These are phyloP conservation scores for Hydractinia symbiolongicarpus DNA, from an alignment of 30 jellyfish, hydroid and myxozoan species.

Conservation along the genomic window DNA sequence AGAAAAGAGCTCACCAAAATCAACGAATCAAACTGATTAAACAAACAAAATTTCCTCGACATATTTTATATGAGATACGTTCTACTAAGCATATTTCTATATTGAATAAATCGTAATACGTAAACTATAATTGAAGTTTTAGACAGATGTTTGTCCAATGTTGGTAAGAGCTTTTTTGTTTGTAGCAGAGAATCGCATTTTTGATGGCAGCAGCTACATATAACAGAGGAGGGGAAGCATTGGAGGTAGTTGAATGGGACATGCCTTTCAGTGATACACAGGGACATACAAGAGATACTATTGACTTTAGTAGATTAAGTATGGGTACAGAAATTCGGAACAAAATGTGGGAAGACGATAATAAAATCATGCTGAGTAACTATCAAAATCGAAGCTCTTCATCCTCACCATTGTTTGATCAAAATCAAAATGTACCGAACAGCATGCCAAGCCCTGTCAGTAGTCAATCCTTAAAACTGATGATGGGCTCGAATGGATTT, in stretches of 20 bases:
- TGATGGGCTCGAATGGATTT: too few relatives aligned
- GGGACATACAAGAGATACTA: slow-evolving; percentile 35
- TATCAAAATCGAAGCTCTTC: slow-evolving; percentile 18
- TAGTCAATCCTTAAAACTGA: too few relatives aligned
- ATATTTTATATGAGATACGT: too few relatives aligned
- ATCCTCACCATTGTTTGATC: slow-evolving; percentile 24
- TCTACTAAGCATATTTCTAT: too few relatives aligned
- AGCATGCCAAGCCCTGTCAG: not conserved
- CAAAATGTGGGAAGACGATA: slow-evolving; percentile 86
- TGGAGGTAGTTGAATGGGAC: slow-evolving; percentile 89
- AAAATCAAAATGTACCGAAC: slow-evolving; percentile 24
- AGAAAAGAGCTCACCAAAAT: not conserved
- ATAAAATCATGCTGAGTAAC: slow-evolving; percentile 31
- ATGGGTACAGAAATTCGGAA: slow-evolving; percentile 84
- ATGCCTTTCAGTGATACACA: slow-evolving; percentile 66
- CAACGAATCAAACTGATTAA: not conserved
- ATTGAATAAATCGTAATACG: too few relatives aligned
- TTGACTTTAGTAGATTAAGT: slow-evolving; percentile 73
- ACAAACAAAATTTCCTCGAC: too few relatives aligned
- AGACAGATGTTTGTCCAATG: too few relatives aligned
- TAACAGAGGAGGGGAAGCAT: not conserved
- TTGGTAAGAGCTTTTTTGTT: too few relatives aligned
- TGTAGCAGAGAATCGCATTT: not conserved
- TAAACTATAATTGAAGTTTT: too few relatives aligned
- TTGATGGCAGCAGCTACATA: not conserved